These are phyloP conservation scores for Pachycephala philippinensis DNA, from an alignment of 2,113 vertebrate species.

Conservation along the genomic window DNA sequence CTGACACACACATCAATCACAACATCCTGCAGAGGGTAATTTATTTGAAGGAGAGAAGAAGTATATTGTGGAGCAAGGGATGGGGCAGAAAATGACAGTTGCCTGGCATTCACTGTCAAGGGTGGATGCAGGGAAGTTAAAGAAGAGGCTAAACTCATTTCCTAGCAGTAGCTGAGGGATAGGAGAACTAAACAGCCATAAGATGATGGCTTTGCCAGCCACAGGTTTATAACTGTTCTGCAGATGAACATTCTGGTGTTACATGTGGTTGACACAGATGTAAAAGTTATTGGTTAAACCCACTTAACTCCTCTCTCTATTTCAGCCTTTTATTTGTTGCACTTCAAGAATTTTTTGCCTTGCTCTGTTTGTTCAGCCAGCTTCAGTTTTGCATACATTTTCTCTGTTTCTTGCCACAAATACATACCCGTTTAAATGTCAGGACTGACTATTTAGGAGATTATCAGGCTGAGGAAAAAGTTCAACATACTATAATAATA, in stretches of 20 bases:
- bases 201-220: conserved; percentile 34
- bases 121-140: background rate
- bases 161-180: background rate
- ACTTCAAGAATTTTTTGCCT: background rate
- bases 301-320: background rate
- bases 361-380: background rate
- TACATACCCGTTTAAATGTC: background rate
- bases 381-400: background rate
- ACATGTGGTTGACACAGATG: conserved; percentile 1
- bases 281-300: background rate
- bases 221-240: background rate
- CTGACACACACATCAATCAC: background rate
- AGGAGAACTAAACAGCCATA: background rate
- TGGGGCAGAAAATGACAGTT: background rate
- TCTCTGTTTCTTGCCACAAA: background rate
- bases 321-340: background rate
- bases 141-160: background rate
- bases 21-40: background rate
- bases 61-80: background rate
- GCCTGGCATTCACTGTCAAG: background rate
- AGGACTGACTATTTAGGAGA: background rate
- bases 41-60: background rate
- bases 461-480: background rate
- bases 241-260: background rate
- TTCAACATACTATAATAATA: background rate